Evolutionary conservation across 1,140 invertebrate genomes (phyloP).

Genomic region (Drosophila serrata): DNA sequence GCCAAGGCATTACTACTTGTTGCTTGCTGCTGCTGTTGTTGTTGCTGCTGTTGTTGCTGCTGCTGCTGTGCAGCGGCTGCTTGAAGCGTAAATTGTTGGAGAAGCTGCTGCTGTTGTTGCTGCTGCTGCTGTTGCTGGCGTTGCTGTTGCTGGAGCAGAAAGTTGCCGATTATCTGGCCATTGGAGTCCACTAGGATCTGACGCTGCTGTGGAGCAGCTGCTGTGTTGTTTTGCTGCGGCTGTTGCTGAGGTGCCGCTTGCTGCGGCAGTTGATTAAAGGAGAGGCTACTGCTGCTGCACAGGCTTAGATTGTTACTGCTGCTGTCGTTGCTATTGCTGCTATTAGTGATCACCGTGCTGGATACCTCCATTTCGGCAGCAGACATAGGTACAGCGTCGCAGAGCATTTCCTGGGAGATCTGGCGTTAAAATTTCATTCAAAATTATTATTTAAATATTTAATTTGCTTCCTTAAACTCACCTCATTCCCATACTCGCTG

Average conservation of each 20-base stretch:
- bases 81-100: constrained; percentile 72
- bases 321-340: constrained; percentile 83
- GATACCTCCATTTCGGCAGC: constrained; percentile 83
- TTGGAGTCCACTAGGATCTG: constrained; percentile 81
- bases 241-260: constrained; percentile 36
- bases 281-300: constrained; percentile 70
- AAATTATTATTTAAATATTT: background rate
- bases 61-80: constrained; percentile 62
- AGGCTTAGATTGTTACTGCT: constrained; percentile 72
- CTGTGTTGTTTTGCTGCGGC: constrained; percentile 32
- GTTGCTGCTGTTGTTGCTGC: constrained; percentile 36
- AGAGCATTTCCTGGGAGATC: constrained; percentile 65
- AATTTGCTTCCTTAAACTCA: constrained; percentile 3
- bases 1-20: constrained; percentile 62
- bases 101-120: constrained; percentile 63
- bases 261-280: constrained; percentile 64
- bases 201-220: constrained; percentile 58
- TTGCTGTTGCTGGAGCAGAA: constrained; percentile 51
- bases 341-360: constrained; percentile 83
- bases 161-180: constrained; percentile 83
- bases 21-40: constrained; percentile 57
- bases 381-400: constrained; percentile 81
- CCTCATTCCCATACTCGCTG: constrained; percentile 67
- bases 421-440: background rate
- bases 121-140: constrained; percentile 70